Percentiles rank a stretch among this genome's conserved stretches.
Evolutionary conservation across 2,113 vertebrate genomes (phyloP).

Genomic region (Platycercus adscitus): DNA sequence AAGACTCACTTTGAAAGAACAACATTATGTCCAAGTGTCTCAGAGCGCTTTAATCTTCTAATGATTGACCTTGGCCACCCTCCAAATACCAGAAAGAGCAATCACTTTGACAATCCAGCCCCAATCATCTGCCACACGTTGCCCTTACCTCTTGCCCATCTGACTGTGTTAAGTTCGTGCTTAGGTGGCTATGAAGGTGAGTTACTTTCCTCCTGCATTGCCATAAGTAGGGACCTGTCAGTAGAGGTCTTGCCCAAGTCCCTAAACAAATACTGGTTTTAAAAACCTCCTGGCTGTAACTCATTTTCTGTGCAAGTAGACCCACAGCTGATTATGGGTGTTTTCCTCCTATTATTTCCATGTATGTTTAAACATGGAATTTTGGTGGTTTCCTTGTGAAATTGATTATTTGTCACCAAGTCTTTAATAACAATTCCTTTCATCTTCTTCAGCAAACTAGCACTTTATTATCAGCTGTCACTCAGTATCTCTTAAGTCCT

Average conservation of each 20-base stretch:
- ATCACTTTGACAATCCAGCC: background rate
- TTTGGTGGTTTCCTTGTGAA: background rate
- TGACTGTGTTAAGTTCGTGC: background rate
- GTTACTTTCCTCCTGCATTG: background rate
- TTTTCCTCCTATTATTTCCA: background rate
- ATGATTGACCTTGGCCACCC: slow-evolving; percentile 17
- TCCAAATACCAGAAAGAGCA: slow-evolving; percentile 16
- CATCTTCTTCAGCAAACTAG: background rate
- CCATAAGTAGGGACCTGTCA: background rate
- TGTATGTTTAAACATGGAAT: background rate
- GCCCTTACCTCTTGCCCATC: background rate
- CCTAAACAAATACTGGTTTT: background rate
- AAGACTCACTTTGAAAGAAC: background rate
- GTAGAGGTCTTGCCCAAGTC: background rate
- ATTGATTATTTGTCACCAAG: background rate
- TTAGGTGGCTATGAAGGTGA: background rate
- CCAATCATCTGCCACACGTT: background rate
- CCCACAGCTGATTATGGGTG: background rate
- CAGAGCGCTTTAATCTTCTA: background rate
- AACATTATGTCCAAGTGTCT: background rate
- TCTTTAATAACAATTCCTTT: background rate
- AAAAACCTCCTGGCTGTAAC: background rate
- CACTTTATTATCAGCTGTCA: background rate
- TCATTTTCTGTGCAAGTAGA: background rate
- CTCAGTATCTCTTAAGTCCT: background rate